phyloP scores from a whole-genome alignment of 2,113 vertebrate genomes.

The Gymnarchus niloticus region DNA sequence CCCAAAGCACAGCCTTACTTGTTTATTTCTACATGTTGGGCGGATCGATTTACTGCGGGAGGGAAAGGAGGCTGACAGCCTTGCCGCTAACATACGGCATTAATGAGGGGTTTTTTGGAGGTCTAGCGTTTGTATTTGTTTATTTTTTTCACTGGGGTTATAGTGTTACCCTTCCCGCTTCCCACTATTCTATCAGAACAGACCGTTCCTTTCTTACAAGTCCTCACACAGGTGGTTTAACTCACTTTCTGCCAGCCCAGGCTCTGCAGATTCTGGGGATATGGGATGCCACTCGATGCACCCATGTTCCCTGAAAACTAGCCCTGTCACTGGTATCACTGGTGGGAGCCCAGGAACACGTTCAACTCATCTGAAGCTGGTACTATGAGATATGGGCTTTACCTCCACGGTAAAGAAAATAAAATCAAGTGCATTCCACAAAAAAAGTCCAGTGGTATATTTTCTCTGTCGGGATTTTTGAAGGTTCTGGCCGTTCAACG shows the following conservation, averaged over 20 bases:
- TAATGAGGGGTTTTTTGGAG: neutral
- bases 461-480: too few species aligned
- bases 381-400: too few species aligned
- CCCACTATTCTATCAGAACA: neutral
- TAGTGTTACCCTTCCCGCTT: neutral
- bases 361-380: neutral
- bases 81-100: too few species aligned
- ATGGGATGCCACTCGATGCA: neutral
- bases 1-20: neutral
- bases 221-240: neutral
- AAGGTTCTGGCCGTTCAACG: too few species aligned
- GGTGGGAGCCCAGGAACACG: neutral
- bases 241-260: neutral
- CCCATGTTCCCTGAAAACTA: neutral
- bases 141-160: neutral
- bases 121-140: neutral
- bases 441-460: neutral
- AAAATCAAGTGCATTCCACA: neutral
- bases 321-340: neutral
- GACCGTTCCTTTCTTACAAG: neutral
- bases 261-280: neutral
- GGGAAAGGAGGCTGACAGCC: neutral
- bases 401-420: neutral
- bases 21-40: neutral
- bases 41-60: neutral